Base-by-base conservation (phyloP, 2,888 invertebrate genomes). In the Protodeltote pygarga region DNA sequence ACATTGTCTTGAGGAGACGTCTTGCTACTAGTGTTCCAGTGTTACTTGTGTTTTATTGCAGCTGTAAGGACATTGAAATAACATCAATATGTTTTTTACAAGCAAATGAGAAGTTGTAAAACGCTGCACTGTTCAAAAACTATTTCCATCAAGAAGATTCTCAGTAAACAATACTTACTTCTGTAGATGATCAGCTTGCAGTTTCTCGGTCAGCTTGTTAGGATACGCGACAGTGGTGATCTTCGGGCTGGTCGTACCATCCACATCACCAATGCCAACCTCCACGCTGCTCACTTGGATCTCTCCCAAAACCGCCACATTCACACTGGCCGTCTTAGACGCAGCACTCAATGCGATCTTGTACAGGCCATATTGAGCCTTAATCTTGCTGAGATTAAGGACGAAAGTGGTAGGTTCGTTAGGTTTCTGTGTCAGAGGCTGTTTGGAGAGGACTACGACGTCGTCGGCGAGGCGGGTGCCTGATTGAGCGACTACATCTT, bases 151-250 rank as follows among this genome's bases (percentile, higher is more conserved):
- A n/a, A n/a, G n/a, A n/a, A n/a, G n/a, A n/a, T n/a, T n/a, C n/a
- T 5, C 10, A 6, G 17, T 25, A 44, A 16, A 25, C 34, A 42
- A n/a, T 14, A 81, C 89, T 87, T 57, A 92, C 90, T 97, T 97
- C 84, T 99, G 98, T 71, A 97, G 95, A 64, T 95, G 95, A 88
- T 99, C 99, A 3, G 97, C 97, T 67, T 96, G 95, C 10, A 98
- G 87, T 5, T 93, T 89, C 28, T 94, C 93, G 0, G 91, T 72
- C 17, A 97, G 84, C 77, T 96, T 96, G 51, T 94, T 93, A 1
- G 97, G 97, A 77, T 95, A 94, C 0, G 91, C 83, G 3, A 98
- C 92, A 55, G 96, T 96, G 51, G 89, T 94, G 42, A 97, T 88
- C 81, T 96, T 96, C 0, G 97, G 95, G 42, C 96, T 95, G 14